Evolutionary conservation across 53 echinoderm and acorn worm genomes (phyloP).

Genomic region (Actinopyga echinites): DNA sequence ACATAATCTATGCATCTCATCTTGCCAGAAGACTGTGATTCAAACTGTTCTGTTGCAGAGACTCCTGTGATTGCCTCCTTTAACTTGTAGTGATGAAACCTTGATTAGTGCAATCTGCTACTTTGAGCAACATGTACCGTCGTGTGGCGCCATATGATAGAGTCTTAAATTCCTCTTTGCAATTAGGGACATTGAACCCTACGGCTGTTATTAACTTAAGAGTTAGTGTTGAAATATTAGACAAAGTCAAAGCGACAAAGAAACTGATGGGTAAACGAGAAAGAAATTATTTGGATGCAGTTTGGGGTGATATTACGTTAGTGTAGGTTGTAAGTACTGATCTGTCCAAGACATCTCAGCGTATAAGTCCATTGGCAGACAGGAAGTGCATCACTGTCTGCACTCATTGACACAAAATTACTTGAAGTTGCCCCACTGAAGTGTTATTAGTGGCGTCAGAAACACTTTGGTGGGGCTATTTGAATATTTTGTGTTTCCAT

Average conservation of each 20-base stretch:
- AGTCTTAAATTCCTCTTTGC: constrained; percentile 37
- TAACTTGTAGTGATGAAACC: constrained; percentile 20
- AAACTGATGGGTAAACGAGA: background rate
- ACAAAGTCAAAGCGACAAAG: constrained; percentile 2
- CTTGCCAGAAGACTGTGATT: background rate
- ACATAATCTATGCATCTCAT: background rate
- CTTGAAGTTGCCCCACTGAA: no score
- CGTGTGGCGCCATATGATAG: constrained; percentile 26
- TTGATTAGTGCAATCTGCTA: constrained; percentile 27
- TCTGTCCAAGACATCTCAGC: no score
- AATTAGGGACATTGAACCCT: constrained; percentile 12
- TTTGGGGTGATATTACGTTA: no score
- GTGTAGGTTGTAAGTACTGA: no score
- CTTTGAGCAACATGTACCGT: constrained; percentile 21
- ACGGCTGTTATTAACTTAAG: constrained; percentile 27
- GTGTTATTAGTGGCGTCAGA: no score
- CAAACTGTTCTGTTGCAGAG: constrained; percentile 5
- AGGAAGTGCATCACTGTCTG: no score
- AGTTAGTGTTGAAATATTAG: constrained; percentile 19
- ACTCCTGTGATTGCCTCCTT: background rate
- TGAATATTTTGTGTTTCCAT: no score
- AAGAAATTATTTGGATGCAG: background rate
- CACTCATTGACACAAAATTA: no score
- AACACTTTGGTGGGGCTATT: no score
- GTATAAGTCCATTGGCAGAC: no score